Evolutionary conservation across 2,797 vertebrate species (phyloP).

Genomic region (Caiman crocodilus): DNA sequence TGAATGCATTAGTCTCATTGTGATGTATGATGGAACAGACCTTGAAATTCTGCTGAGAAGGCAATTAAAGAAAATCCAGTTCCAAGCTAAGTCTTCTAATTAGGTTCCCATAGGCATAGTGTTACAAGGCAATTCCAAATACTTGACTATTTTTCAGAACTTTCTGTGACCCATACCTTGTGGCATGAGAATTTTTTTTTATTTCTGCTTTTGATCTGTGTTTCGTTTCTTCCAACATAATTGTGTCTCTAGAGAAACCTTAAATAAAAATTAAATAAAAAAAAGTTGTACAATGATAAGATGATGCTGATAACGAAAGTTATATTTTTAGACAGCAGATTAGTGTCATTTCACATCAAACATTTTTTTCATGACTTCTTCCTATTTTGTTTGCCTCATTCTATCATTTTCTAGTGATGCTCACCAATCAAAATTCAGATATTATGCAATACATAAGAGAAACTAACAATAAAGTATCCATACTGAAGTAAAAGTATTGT

Average conservation of each 20-base stretch:
- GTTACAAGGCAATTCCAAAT: neutral
- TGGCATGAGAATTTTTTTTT: neutral
- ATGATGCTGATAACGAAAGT: neutral
- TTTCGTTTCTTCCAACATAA: neutral
- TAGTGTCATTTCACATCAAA: neutral
- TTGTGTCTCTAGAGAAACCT: neutral
- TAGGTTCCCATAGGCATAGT: neutral
- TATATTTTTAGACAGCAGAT: neutral
- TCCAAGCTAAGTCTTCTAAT: constrained; percentile 22
- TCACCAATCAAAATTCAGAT: neutral
- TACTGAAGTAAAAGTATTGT: accelerated
- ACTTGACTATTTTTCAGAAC: neutral
- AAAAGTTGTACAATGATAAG: neutral
- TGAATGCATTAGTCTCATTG: neutral
- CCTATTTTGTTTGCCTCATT: neutral
- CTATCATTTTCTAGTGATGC: neutral
- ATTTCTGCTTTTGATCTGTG: neutral
- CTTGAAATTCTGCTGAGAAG: constrained; percentile 16
- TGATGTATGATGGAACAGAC: neutral
- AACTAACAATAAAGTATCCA: neutral
- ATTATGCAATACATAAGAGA: neutral
- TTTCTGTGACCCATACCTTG: neutral
- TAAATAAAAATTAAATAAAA: neutral
- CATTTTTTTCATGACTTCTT: neutral
- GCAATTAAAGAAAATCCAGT: constrained; percentile 26